Percentiles rank a stretch among this genome's conserved stretches.
These are phyloP conservation scores for Phaethon lepturus DNA, from an alignment of 2,113 vertebrate species.

Conservation along the genomic window DNA sequence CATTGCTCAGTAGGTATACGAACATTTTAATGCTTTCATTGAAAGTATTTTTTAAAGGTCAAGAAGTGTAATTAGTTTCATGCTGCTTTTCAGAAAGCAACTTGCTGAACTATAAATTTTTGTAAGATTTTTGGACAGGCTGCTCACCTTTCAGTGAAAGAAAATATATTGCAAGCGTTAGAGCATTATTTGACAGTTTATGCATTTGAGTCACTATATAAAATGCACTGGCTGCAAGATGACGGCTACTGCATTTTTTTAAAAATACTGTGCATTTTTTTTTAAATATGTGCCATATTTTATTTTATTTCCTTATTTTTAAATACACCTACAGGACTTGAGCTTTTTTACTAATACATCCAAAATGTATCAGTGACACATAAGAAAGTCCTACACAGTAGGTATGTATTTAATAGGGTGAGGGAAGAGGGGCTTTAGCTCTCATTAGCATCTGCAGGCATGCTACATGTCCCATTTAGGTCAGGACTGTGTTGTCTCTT, in stretches of 20 bases:
- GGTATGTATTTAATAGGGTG: neutral
- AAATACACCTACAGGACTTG: neutral
- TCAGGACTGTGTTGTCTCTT: neutral
- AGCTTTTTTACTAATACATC: neutral
- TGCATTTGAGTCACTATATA: neutral
- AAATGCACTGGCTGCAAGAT: neutral
- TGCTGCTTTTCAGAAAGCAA: neutral
- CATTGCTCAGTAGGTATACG: neutral
- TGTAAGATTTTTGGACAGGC: neutral
- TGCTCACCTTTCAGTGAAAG: neutral
- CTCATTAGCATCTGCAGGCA: neutral
- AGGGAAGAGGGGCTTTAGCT: neutral
- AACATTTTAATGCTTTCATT: conserved; percentile 17
- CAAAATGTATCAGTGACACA: neutral
- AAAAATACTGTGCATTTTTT: neutral
- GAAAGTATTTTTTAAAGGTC: neutral
- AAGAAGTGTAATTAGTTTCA: neutral
- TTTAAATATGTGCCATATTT: neutral
- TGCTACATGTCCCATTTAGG: neutral
- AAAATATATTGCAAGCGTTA: neutral
- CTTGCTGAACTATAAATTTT: neutral
- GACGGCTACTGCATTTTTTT: neutral
- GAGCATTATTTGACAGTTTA: neutral
- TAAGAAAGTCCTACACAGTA: neutral
- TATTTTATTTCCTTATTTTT: neutral